These are phyloP conservation scores for Plectrocnemia conspersa DNA, from an alignment of 1,140 invertebrate species.

Conservation along the genomic window DNA sequence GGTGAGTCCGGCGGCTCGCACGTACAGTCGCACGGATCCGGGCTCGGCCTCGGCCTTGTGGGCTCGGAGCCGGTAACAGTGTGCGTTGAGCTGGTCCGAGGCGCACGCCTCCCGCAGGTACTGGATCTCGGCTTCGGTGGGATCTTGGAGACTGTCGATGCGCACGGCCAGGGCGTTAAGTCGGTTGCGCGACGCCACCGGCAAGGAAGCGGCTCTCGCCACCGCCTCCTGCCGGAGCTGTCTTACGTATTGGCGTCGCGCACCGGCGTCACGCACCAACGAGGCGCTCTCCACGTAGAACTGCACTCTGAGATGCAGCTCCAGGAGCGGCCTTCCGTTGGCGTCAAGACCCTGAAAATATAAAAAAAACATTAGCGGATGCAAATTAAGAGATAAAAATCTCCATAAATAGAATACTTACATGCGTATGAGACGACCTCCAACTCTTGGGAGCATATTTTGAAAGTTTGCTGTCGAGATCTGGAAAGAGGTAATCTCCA, in stretches of 20 bases:
- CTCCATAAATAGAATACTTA: constrained; percentile 56
- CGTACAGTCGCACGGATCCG: constrained; percentile 71
- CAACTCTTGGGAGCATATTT: constrained; percentile 95
- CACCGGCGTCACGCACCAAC: constrained; percentile 82
- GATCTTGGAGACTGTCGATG: constrained; percentile 59
- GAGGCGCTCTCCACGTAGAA: constrained; percentile 90
- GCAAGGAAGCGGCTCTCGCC: constrained; percentile 59
- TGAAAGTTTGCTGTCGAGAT: constrained; percentile 88
- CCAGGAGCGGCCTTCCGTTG: constrained; percentile 81
- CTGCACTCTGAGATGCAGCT: constrained; percentile 88
- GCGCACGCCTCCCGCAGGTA: constrained; percentile 87
- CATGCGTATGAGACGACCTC: constrained; percentile 87
- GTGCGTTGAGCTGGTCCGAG: constrained; percentile 83
- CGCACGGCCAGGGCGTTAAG: constrained; percentile 66
- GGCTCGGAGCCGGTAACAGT: constrained; percentile 81
- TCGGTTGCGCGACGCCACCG: constrained; percentile 55
- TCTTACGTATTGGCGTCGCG: constrained; percentile 87
- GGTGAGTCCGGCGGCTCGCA: constrained; percentile 81
- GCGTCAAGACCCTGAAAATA: constrained; percentile 76
- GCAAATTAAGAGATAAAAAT: constrained; percentile 2
- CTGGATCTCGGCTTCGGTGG: constrained; percentile 71
- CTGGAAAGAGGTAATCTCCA: constrained; percentile 91
- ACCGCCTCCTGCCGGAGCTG: constrained; percentile 88
- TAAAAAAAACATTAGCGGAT: constrained; percentile 3
- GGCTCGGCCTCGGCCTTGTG: constrained; percentile 73